These are phyloP conservation scores for Ametastegia equiseti DNA, from an alignment of 2,888 invertebrate species.

Conservation along the genomic window DNA sequence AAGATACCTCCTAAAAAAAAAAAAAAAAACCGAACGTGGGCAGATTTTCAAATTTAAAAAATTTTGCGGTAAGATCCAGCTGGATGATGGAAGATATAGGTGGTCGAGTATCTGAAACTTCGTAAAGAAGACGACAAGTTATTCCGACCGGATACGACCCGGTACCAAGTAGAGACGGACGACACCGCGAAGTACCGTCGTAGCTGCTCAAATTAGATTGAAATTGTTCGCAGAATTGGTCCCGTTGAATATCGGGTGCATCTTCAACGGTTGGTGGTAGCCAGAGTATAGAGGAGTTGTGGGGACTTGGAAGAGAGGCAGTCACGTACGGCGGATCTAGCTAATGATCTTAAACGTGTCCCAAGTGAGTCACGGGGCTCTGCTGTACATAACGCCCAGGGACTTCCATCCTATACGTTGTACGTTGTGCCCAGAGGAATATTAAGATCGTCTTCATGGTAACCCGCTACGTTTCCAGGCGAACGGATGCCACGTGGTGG, in stretches of 20 bases:
- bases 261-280: too few species aligned
- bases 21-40: too few species aligned
- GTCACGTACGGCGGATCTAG: slow-evolving; percentile 46
- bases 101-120: too few species aligned
- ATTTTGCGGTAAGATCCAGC: too few species aligned
- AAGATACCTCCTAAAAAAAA: too few species aligned
- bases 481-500: background rate
- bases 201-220: slow-evolving; percentile 41
- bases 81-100: too few species aligned
- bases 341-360: slow-evolving; percentile 48
- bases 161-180: background rate
- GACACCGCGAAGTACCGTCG: slow-evolving; percentile 4
- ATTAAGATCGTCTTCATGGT: background rate
- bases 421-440: background rate
- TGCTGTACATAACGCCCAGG: background rate
- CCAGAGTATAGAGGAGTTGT: too few species aligned
- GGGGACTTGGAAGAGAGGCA: background rate
- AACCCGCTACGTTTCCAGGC: background rate
- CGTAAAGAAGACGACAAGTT: background rate
- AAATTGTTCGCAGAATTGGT: slow-evolving; percentile 46
- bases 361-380: slow-evolving; percentile 45
- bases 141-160: slow-evolving; percentile 24
- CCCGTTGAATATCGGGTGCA: slow-evolving; percentile 25
- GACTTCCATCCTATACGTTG: background rate
- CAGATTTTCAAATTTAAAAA: too few species aligned